phyloP scores from a whole-genome alignment of 2,113 vertebrate species.

The Phoxinus phoxinus region DNA sequence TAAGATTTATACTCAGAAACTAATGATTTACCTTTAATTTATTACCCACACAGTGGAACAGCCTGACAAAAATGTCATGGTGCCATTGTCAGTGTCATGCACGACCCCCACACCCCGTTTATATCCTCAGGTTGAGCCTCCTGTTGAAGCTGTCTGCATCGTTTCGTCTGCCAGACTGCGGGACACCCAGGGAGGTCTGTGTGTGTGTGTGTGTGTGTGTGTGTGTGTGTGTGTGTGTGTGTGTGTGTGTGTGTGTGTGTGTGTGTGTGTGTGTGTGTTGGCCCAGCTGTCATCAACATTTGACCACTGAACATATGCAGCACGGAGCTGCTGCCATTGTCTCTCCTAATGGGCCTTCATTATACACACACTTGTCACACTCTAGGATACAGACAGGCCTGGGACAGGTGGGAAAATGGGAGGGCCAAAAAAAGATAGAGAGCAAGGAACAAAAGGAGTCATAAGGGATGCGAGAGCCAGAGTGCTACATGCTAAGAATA shows the following conservation, averaged over 20 bases:
- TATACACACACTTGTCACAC: constrained; percentile 31
- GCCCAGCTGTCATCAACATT: constrained; percentile 53
- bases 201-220: constrained; percentile 32
- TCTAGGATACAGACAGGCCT: background rate
- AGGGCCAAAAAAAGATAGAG: background rate
- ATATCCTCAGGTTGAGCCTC: constrained; percentile 25
- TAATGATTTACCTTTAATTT: background rate
- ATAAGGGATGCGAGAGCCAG: background rate
- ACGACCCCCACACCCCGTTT: background rate
- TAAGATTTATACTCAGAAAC: background rate
- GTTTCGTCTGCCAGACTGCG: constrained; percentile 12
- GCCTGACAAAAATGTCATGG: background rate
- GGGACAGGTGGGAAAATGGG: constrained; percentile 33
- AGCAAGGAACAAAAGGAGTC: background rate
- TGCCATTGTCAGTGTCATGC: background rate
- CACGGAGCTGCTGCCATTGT: constrained; percentile 30
- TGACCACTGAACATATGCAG: constrained; percentile 51
- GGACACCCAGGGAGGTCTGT: constrained; percentile 28
- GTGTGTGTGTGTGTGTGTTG: constrained; percentile 43
- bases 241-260: constrained; percentile 35
- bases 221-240: constrained; percentile 31
- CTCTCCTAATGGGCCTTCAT: constrained; percentile 37
- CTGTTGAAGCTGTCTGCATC: constrained; percentile 34
- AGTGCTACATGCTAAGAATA: background rate
- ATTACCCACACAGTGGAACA: background rate